Percentiles rank a stretch among this genome's conserved stretches.
These are phyloP conservation scores for Pseudorectes ferrugineus DNA, from an alignment of 2,113 vertebrate species.

Conservation along the genomic window DNA sequence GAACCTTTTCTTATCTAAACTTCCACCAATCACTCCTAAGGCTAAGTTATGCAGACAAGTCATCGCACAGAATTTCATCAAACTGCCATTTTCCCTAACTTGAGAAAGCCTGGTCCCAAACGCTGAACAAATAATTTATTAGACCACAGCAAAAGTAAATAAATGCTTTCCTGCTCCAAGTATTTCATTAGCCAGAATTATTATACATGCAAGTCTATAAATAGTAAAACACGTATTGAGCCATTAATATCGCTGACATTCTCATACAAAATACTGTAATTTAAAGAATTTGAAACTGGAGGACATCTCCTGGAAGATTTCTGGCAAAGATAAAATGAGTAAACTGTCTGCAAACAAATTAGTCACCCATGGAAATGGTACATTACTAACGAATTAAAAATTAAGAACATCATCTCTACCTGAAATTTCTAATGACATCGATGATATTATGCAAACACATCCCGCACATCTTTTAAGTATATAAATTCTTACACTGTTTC, in stretches of 20 bases:
- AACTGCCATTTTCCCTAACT: slow-evolving; percentile 56
- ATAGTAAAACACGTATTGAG: slow-evolving; percentile 45
- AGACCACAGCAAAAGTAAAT: slow-evolving; percentile 51
- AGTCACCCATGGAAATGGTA: background rate
- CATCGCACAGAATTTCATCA: slow-evolving; percentile 43
- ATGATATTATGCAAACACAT: background rate
- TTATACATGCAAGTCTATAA: slow-evolving; percentile 44
- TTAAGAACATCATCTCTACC: background rate
- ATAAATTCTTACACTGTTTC: background rate
- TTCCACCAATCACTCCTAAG: slow-evolving; percentile 13
- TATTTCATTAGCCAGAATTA: slow-evolving; percentile 64
- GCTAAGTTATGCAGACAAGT: slow-evolving; percentile 48
- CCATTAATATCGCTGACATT: slow-evolving; percentile 49
- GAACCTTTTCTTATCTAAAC: slow-evolving; percentile 45
- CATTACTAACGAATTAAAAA: background rate
- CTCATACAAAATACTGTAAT: slow-evolving; percentile 26
- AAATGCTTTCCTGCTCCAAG: slow-evolving; percentile 44
- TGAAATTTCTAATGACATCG: background rate
- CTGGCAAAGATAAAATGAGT: background rate
- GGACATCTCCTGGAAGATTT: slow-evolving; percentile 10
- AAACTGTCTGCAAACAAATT: slow-evolving; percentile 22
- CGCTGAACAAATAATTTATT: slow-evolving; percentile 57
- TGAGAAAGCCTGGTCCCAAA: slow-evolving; percentile 37
- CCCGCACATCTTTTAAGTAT: background rate
- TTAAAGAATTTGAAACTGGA: slow-evolving; percentile 53